Conservation (phyloP, 2,797 vertebrate species). For the Bovichtus variegatus region DNA sequence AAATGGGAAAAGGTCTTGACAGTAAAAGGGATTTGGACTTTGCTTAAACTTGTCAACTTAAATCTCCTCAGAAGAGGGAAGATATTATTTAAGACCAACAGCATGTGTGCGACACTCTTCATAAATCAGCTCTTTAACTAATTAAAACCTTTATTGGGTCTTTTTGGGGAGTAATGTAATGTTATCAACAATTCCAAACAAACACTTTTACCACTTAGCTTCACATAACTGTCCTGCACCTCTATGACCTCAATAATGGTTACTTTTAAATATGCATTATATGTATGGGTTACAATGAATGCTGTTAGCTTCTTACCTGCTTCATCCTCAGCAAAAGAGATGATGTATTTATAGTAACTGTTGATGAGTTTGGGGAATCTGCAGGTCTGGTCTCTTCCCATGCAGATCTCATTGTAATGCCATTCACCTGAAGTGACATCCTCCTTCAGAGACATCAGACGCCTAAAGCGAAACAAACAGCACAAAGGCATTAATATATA, state of each 20-base stretch:
- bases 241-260: neutral
- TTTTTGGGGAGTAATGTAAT: neutral
- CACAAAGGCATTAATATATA: conserved; percentile 3
- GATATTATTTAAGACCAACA: conserved; percentile 12
- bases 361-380: conserved; percentile 86
- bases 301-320: conserved; percentile 74
- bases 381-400: conserved; percentile 84
- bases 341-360: conserved; percentile 87
- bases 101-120: conserved; percentile 23
- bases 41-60: conserved; percentile 27
- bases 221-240: neutral
- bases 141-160: conserved; percentile 27
- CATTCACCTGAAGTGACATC: conserved; percentile 79
- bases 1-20: neutral
- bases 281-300: neutral
- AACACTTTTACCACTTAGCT: neutral
- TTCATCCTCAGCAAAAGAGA: conserved; percentile 88
- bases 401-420: conserved; percentile 88
- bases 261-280: neutral
- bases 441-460: conserved; percentile 89
- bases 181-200: neutral
- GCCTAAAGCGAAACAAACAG: conserved; percentile 69
- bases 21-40: conserved; percentile 10
- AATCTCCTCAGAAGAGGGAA: neutral
- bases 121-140: conserved; percentile 31